These are phyloP conservation scores for Microtus oregoni DNA, from an alignment of 2,113 vertebrate species.

Conservation along the genomic window DNA sequence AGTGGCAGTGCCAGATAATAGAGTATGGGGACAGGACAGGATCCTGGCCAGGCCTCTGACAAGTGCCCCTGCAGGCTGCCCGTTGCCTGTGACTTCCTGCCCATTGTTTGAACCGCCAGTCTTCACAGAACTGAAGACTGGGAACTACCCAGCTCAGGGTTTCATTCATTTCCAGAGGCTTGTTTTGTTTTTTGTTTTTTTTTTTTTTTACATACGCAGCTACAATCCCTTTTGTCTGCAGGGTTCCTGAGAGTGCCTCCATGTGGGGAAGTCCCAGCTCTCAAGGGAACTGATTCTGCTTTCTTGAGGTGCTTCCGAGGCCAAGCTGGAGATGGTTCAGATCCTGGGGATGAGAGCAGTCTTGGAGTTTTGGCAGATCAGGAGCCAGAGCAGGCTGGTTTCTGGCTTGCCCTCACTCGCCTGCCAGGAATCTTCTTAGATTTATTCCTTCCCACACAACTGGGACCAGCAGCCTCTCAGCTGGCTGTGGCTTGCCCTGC, in stretches of 20 bases:
- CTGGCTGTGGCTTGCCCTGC: neutral
- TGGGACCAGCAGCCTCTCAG: neutral
- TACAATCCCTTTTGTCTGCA: slow-evolving; percentile 73
- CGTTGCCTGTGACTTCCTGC: slow-evolving; percentile 50
- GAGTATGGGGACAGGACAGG: slow-evolving; percentile 54
- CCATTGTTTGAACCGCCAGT: slow-evolving; percentile 60
- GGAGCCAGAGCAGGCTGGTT: neutral
- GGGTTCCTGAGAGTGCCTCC: slow-evolving; percentile 33
- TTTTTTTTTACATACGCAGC: slow-evolving; percentile 65
- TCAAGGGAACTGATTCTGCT: slow-evolving; percentile 45
- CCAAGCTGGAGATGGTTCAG: neutral
- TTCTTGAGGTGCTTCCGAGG: slow-evolving; percentile 43
- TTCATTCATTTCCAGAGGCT: neutral
- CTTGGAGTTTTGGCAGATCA: neutral
- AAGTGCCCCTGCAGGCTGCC: slow-evolving; percentile 45
- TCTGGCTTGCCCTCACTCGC: slow-evolving; percentile 47
- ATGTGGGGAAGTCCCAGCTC: slow-evolving; percentile 57
- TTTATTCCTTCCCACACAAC: neutral
- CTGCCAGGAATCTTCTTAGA: neutral
- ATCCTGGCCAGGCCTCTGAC: slow-evolving; percentile 55
- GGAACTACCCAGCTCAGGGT: slow-evolving; percentile 36
- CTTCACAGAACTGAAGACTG: slow-evolving; percentile 34
- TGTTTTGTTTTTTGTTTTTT: slow-evolving; percentile 61
- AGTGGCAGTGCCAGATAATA: slow-evolving; percentile 72
- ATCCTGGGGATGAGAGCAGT: neutral